Percentiles rank a stretch among this genome's conserved stretches.
Evolutionary conservation across 2,113 vertebrate species (phyloP).

Genomic region (Suricata suricatta): DNA sequence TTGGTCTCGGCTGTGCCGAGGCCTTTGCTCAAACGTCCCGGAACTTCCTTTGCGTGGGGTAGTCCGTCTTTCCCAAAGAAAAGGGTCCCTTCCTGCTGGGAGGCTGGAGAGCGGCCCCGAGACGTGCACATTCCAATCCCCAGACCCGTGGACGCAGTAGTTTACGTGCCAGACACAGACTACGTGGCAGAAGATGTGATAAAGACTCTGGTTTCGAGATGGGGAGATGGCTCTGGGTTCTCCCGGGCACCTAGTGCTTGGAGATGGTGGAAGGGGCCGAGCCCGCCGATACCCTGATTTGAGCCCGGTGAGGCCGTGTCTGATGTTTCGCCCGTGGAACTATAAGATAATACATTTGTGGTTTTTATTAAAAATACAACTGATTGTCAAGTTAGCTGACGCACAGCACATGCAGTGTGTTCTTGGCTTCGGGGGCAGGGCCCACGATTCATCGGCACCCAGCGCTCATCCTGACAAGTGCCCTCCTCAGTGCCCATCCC

Average conservation of each 20-base stretch:
- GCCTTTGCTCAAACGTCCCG: neutral
- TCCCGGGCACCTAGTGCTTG: rapidly evolving
- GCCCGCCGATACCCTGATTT: neutral
- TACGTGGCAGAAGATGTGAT: neutral
- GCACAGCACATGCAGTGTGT: too few species aligned
- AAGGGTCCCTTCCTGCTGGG: neutral
- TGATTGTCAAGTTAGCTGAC: too few species aligned
- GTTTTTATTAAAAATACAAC: too few species aligned
- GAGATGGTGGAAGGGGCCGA: rapidly evolving
- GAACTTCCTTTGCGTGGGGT: neutral
- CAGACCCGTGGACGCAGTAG: neutral
- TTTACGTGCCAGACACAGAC: too few species aligned
- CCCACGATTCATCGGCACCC: too few species aligned
- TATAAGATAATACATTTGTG: neutral
- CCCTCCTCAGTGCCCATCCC: too few species aligned
- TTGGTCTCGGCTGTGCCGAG: neutral
- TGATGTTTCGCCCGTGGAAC: rapidly evolving
- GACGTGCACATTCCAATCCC: neutral
- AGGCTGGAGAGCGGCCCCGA: too few species aligned
- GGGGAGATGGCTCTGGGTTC: neutral
- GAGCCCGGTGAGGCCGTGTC: neutral
- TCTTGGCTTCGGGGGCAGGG: too few species aligned
- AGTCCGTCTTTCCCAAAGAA: neutral
- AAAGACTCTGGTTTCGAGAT: neutral
- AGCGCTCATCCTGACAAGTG: too few species aligned